A percentile compares a stretch with the other conserved stretches of the same genome.
Evolutionary conservation across 1,140 invertebrate species (phyloP).

Genomic region (Hesperophylax magnus): DNA sequence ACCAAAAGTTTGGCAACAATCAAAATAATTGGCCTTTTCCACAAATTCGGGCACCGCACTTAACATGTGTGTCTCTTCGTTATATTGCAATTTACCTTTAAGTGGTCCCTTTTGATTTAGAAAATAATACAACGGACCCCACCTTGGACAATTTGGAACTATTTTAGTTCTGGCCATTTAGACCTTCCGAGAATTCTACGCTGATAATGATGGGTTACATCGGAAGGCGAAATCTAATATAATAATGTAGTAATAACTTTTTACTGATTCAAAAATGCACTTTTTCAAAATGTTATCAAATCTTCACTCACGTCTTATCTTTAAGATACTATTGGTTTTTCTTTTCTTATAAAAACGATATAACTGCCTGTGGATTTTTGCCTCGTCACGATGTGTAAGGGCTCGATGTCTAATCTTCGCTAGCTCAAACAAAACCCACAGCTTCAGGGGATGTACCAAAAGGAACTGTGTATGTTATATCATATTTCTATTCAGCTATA

Average conservation of each 20-base stretch:
- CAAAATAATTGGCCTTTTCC: not conserved
- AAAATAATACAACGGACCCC: not conserved
- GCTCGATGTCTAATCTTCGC: not conserved
- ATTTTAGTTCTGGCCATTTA: not conserved
- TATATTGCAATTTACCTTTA: conserved; percentile 30
- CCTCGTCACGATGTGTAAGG: not conserved
- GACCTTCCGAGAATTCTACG: conserved; percentile 6
- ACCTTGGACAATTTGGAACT: conserved; percentile 16
- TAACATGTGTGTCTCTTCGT: conserved; percentile 10
- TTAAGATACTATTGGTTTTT: no score
- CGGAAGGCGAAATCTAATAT: not conserved
- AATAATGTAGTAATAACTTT: not conserved
- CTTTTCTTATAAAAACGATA: no score
- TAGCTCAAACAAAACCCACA: not conserved
- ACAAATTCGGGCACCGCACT: not conserved
- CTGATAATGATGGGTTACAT: conserved; percentile 13
- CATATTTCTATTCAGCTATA: no score
- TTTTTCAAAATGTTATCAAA: no score
- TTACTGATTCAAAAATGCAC: not conserved
- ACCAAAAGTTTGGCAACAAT: not conserved
- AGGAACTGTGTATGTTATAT: not conserved
- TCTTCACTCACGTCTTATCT: no score
- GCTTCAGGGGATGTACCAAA: not conserved
- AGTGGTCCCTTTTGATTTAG: not conserved
- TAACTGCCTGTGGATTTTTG: not conserved